phyloP scores from a whole-genome alignment of 2,113 vertebrate species.

The Murina feae region DNA sequence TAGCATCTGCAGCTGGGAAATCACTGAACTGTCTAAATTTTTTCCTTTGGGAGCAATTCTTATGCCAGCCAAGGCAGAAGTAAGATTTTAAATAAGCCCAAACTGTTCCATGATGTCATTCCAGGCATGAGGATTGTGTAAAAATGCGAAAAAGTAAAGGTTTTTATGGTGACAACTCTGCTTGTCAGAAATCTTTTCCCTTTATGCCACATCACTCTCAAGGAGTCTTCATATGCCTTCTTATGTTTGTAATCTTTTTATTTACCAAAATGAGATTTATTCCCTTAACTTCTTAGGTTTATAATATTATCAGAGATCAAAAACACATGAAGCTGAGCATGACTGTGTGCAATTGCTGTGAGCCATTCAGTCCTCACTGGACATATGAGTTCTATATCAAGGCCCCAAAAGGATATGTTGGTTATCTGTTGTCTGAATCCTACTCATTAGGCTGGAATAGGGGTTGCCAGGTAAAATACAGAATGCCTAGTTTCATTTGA shows the following conservation, averaged over 20 bases:
- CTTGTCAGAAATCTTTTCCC: not conserved
- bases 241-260: not conserved
- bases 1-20: slow-evolving; percentile 45
- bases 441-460: not conserved
- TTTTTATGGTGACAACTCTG: not conserved
- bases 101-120: slow-evolving; percentile 45
- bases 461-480: not conserved
- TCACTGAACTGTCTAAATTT: slow-evolving; percentile 23
- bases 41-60: slow-evolving; percentile 48
- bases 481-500: not conserved
- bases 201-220: not conserved
- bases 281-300: not conserved
- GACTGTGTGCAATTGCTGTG: not conserved
- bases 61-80: slow-evolving; percentile 35
- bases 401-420: not conserved
- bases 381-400: not conserved
- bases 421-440: not conserved
- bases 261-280: too few relatives aligned
- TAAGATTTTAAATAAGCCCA: slow-evolving; percentile 42
- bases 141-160: not conserved
- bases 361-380: not conserved
- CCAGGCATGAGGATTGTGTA: not conserved
- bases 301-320: not conserved
- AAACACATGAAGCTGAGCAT: not conserved
- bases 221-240: not conserved